Conservation (phyloP, 2,113 vertebrate genomes). For the Excalfactoria chinensis region DNA sequence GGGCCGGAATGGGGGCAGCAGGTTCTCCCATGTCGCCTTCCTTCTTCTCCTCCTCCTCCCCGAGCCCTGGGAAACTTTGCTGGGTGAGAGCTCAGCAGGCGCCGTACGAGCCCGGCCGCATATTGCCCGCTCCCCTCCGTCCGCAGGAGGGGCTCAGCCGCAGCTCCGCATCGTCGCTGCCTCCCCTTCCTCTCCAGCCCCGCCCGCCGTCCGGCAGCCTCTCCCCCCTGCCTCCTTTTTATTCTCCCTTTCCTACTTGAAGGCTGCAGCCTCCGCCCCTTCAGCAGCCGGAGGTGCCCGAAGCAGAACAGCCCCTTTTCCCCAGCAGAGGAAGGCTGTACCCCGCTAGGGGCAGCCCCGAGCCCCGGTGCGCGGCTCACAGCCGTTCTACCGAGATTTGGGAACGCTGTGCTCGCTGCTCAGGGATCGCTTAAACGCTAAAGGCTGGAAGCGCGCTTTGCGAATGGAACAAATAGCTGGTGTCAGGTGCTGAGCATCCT, state of each 20-base stretch:
- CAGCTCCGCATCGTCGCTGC: constrained; percentile 17
- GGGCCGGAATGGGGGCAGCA: not conserved
- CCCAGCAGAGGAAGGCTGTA: not conserved
- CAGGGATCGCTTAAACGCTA: not conserved
- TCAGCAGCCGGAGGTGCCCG: constrained; percentile 29
- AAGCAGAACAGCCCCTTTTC: constrained; percentile 3
- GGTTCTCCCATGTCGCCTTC: not conserved
- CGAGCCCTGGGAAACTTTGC: constrained; percentile 53
- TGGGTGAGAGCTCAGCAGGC: not conserved
- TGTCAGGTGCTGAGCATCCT: not conserved
- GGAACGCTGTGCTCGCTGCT: not conserved
- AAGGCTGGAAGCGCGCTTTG: not conserved
- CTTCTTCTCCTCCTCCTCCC: not conserved
- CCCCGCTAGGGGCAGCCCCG: not conserved
- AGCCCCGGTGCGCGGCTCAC: not conserved
- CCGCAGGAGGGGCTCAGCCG: not conserved
- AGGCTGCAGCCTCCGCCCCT: constrained; percentile 43
- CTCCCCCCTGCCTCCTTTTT: not conserved
- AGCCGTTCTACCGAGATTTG: not conserved
- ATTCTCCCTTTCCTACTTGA: constrained; percentile 47
- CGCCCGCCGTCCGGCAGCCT: not conserved
- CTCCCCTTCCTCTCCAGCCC: not conserved
- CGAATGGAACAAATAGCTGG: not conserved
- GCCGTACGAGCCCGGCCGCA: not conserved
- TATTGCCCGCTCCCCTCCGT: not conserved